A percentile compares a stretch with the other conserved stretches of the same genome.
Conservation (phyloP, 2,888 invertebrate genomes). For the Nasonovia ribisnigri region DNA sequence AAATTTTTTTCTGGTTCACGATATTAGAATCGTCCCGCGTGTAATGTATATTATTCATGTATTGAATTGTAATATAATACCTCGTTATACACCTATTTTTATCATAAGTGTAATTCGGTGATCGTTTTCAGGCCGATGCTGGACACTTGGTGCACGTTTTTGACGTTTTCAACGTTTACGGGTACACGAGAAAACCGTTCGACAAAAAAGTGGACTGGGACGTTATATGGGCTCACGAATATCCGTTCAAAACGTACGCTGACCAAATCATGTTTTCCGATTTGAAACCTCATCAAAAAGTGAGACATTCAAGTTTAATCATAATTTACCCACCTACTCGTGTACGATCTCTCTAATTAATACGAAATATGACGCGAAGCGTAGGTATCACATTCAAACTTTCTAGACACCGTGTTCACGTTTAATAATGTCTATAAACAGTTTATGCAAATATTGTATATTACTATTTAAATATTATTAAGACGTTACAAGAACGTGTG, state of each 20-base stretch:
- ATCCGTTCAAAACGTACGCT: constrained; percentile 81
- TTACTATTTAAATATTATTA: neutral
- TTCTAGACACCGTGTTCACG: neutral
- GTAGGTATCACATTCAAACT: neutral
- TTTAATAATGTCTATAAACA: neutral
- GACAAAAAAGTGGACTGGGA: constrained; percentile 80
- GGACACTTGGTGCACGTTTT: constrained; percentile 86
- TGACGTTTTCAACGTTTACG: constrained; percentile 81
- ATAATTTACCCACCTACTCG: neutral
- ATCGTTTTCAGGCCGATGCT: constrained; percentile 72
- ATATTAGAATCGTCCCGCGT: neutral
- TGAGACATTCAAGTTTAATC: constrained; percentile 66
- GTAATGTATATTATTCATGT: neutral
- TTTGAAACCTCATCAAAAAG: constrained; percentile 80
- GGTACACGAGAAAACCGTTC: constrained; percentile 76
- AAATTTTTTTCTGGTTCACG: neutral
- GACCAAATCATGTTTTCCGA: constrained; percentile 72
- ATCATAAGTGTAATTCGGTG: neutral
- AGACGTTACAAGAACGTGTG: no score
- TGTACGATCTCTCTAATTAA: neutral
- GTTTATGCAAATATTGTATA: neutral
- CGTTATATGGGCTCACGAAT: constrained; percentile 94
- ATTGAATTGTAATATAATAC: neutral
- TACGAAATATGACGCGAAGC: neutral
- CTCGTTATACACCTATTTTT: no score